These are phyloP conservation scores for Tachypleus tridentatus DNA, from an alignment of 1,140 invertebrate genomes.

Conservation along the genomic window DNA sequence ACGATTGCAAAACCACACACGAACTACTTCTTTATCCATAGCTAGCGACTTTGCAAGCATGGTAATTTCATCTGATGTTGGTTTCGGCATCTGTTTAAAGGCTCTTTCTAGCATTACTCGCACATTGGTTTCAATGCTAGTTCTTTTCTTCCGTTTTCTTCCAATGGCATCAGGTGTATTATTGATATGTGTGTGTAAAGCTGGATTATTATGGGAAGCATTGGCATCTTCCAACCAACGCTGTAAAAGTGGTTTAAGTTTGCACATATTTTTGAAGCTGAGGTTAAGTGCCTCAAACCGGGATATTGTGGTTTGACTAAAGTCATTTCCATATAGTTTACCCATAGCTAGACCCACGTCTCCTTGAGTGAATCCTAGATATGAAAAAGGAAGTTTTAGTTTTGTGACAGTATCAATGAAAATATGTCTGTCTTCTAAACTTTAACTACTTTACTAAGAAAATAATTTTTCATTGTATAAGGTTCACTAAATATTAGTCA, in stretches of 20 bases:
- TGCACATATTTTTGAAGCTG: constrained; percentile 99
- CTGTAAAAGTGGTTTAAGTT: constrained; percentile 89
- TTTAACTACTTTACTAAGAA: too few relatives aligned
- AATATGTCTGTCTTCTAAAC: too few relatives aligned
- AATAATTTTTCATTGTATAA: too few relatives aligned
- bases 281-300: constrained; percentile 96
- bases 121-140: constrained; percentile 91
- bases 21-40: constrained; percentile 96
- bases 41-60: constrained; percentile 79
- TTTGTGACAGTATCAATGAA: too few relatives aligned
- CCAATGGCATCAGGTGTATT: constrained; percentile 74
- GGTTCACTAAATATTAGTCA: too few relatives aligned
- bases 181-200: constrained; percentile 54
- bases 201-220: constrained; percentile 67
- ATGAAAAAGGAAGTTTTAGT: neutral
- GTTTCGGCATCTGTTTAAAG: constrained; percentile 90
- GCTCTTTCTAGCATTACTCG: constrained; percentile 88
- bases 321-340: constrained; percentile 96
- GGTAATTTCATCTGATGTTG: constrained; percentile 90
- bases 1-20: constrained; percentile 98
- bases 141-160: constrained; percentile 88
- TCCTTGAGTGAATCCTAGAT: constrained; percentile 87
- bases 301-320: constrained; percentile 97
- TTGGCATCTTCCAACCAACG: constrained; percentile 97
- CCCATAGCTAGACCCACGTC: constrained; percentile 98